Evolutionary conservation across 2,888 invertebrate genomes (phyloP).

Genomic region (Meandrusa payeni): DNA sequence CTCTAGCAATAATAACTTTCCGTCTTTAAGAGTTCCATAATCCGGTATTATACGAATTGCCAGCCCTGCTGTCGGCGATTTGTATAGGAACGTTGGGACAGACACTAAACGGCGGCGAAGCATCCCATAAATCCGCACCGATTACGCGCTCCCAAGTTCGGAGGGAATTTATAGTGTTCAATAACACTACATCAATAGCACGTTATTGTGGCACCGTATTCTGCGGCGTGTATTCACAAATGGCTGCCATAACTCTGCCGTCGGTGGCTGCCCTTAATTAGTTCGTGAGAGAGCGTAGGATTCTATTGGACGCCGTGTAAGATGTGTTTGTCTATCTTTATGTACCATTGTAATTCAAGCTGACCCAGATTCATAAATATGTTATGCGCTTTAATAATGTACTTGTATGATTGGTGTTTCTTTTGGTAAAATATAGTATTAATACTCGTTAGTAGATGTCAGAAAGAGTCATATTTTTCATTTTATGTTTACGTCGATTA

Average conservation of each 20-base stretch:
- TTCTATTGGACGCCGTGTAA: conserved; percentile 4
- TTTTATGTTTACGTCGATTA: too few relatives aligned
- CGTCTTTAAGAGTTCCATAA: too few relatives aligned
- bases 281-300: conserved; percentile 18
- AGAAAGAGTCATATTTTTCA: too few relatives aligned
- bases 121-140: conserved; percentile 15
- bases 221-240: conserved; percentile 5
- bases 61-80: conserved; percentile 8
- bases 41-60: too few relatives aligned
- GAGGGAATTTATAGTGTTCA: conserved; percentile 21
- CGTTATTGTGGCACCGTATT: neutral
- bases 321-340: conserved; percentile 13
- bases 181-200: conserved; percentile 24
- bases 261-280: conserved; percentile 16
- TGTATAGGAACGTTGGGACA: conserved; percentile 11
- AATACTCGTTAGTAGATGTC: too few relatives aligned
- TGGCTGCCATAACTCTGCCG: conserved; percentile 12
- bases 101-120: conserved; percentile 10
- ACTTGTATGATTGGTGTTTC: too few relatives aligned
- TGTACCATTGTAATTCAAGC: neutral
- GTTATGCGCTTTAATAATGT: too few relatives aligned
- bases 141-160: conserved; percentile 18
- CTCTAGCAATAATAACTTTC: too few relatives aligned
- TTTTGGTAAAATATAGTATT: too few relatives aligned
- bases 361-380: neutral